Evolutionary conservation across 2,113 vertebrate genomes (phyloP).

Genomic region (Mixornis gularis): DNA sequence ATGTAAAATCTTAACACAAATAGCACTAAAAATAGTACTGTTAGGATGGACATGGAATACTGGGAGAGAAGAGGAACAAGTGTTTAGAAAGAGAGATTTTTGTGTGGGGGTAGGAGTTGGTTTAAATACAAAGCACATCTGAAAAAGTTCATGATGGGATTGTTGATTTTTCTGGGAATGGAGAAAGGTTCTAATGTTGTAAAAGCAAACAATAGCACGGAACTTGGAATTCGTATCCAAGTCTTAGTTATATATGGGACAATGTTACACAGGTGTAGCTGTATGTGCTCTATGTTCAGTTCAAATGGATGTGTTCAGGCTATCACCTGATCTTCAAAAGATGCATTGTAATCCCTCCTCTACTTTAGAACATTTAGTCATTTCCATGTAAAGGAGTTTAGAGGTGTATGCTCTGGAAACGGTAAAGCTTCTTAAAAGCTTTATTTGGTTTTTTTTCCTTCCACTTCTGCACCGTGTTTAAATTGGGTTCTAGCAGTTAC

Average conservation of each 20-base stretch:
- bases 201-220: background rate
- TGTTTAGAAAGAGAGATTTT: background rate
- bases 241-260: background rate
- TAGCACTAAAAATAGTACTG: background rate
- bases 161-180: background rate
- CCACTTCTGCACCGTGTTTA: background rate
- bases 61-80: background rate
- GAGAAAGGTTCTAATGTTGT: background rate
- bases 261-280: background rate
- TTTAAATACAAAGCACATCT: background rate
- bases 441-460: background rate
- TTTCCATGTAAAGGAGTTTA: background rate
- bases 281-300: background rate
- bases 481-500: background rate
- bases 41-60: background rate
- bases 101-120: rapidly evolving
- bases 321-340: background rate
- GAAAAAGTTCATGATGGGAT: background rate
- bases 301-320: background rate
- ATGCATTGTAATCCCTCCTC: background rate
- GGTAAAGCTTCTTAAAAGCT: background rate
- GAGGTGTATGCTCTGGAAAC: background rate
- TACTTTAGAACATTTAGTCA: background rate
- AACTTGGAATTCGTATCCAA: background rate
- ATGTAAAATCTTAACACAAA: background rate